Evolutionary conservation across 1,140 invertebrate species (phyloP).

Genomic region (Lineus longissimus): DNA sequence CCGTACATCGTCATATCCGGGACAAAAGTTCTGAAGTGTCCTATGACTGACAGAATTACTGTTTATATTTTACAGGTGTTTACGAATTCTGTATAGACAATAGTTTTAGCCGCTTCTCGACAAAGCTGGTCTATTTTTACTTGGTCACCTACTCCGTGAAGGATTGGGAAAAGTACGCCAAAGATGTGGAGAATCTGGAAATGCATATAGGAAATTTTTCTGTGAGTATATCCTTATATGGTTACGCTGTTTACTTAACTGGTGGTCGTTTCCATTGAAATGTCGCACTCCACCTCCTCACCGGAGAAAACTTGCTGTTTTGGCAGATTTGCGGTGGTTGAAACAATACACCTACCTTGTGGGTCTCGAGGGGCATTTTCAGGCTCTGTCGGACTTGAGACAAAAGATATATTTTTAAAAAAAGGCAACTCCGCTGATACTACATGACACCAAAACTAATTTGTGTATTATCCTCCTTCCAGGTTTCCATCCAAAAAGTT

Average conservation of each 20-base stretch:
- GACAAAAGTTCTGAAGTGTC: too few species aligned
- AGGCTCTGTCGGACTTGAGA: too few species aligned
- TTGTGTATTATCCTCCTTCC: slow-evolving; percentile 10
- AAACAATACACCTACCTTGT: too few species aligned
- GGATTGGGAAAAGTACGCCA: slow-evolving; percentile 86
- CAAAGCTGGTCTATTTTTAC: slow-evolving; percentile 89
- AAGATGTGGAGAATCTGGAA: slow-evolving; percentile 83
- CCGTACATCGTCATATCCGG: not conserved
- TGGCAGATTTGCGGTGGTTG: too few species aligned
- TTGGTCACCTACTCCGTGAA: slow-evolving; percentile 88
- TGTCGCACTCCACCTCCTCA: not conserved
- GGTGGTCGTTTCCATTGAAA: too few species aligned
- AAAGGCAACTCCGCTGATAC: too few species aligned
- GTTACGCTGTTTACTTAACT: too few species aligned
- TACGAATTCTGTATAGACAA: slow-evolving; percentile 95
- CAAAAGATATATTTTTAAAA: too few species aligned
- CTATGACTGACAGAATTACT: slow-evolving; percentile 7
- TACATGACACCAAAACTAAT: too few species aligned
- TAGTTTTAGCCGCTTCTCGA: slow-evolving; percentile 86
- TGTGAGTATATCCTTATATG: slow-evolving; percentile 40
- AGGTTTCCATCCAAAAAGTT: slow-evolving; percentile 70
- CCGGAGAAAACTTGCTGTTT: not conserved
- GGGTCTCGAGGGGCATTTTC: not conserved
- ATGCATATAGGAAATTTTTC: slow-evolving; percentile 88
- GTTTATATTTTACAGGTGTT: slow-evolving; percentile 40